Evolutionary conservation across 2,888 invertebrate genomes (phyloP).

Genomic region (Drosophila nigritarsus): DNA sequence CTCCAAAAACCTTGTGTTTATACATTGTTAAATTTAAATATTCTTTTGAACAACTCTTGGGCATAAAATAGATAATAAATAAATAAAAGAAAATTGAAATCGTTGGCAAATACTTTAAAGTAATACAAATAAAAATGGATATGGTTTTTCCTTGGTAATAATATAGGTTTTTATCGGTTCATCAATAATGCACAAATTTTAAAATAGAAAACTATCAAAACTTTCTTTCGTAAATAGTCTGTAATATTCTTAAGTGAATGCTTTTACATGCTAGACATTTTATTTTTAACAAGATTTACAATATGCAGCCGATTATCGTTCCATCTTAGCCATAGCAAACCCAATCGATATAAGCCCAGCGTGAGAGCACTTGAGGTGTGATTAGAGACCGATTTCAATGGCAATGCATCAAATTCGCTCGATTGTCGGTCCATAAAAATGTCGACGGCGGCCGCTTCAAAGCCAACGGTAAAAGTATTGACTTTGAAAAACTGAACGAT

Average conservation of each 20-base stretch:
- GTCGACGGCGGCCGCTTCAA: constrained; percentile 59
- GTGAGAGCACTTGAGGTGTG: constrained; percentile 39
- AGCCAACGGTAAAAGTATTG: constrained; percentile 59
- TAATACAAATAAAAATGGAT: not conserved
- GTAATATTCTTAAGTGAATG: not conserved
- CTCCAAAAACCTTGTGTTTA: not conserved
- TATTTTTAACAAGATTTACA: not conserved
- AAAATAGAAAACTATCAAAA: not conserved
- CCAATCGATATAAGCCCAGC: constrained; percentile 18
- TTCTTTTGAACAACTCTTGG: not conserved
- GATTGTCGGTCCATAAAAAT: constrained; percentile 51
- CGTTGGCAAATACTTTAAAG: not conserved
- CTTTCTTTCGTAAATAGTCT: not conserved
- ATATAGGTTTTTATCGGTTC: not conserved
- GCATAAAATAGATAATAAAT: not conserved
- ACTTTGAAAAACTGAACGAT: constrained; percentile 73
- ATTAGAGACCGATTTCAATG: constrained; percentile 24
- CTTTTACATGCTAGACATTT: not conserved
- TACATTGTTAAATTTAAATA: not conserved
- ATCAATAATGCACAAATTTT: not conserved
- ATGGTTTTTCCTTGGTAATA: not conserved
- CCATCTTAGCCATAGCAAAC: not conserved
- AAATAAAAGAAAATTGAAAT: not conserved
- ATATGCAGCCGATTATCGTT: not conserved
- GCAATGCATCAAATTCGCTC: constrained; percentile 50